phyloP scores from a whole-genome alignment of 2,113 vertebrate species.

The Lycaon pictus region DNA sequence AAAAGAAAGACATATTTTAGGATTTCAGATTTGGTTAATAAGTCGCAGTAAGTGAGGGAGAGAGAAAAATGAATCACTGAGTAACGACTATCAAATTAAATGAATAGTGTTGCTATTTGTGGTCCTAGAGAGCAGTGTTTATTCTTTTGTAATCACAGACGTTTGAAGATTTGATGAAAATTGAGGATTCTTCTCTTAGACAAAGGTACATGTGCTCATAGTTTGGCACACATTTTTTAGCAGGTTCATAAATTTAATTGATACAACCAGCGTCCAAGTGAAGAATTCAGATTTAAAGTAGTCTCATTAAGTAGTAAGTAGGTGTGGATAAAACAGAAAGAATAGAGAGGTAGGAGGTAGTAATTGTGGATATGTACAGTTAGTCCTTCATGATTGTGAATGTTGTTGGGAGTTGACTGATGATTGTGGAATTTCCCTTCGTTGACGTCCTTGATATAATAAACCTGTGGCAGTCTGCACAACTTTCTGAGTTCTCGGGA shows the following conservation, averaged over 20 bases:
- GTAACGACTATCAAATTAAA: not conserved
- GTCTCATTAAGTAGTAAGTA: not conserved
- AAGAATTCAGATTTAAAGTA: not conserved
- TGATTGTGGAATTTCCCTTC: conserved; percentile 2
- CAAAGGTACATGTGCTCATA: not conserved
- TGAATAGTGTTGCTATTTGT: conserved; percentile 5
- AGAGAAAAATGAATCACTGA: not conserved
- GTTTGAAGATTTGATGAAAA: conserved; percentile 39
- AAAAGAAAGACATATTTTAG: not conserved
- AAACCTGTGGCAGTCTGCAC: not conserved
- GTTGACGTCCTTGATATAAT: not conserved
- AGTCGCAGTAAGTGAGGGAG: not conserved
- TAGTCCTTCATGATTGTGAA: not conserved
- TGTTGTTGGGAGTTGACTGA: not conserved
- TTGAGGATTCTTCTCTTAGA: not conserved
- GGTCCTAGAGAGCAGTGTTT: not conserved
- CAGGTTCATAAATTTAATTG: not conserved
- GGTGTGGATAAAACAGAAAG: not conserved
- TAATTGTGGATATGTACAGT: not conserved
- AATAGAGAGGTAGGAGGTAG: not conserved
- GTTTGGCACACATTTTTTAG: not conserved
- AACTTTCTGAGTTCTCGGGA: not conserved
- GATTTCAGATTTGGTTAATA: not conserved
- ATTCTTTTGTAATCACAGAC: not conserved
- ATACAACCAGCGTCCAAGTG: not conserved